A percentile compares a stretch with the other conserved stretches of the same genome.
phyloP scores from a whole-genome alignment of 2,113 vertebrate genomes.

The Suncus etruscus region DNA sequence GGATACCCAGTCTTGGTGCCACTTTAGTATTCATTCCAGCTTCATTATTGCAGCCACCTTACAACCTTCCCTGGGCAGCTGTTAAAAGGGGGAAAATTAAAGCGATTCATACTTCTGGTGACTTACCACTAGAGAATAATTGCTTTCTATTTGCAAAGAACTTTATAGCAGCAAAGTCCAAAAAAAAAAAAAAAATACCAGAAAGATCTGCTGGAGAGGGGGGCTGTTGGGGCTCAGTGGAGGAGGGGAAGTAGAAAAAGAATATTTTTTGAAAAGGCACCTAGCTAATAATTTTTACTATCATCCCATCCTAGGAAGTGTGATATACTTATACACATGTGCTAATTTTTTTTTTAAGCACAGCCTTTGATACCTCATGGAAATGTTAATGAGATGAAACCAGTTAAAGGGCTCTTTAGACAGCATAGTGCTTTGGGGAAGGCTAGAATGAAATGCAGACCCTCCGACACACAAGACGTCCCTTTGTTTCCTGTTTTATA shows the following conservation, averaged over 20 bases:
- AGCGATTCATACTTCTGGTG: conserved; percentile 83
- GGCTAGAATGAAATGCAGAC: conserved; percentile 88
- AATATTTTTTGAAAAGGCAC: conserved; percentile 58
- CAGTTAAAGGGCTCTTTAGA: conserved; percentile 88
- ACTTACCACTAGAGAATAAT: conserved; percentile 81
- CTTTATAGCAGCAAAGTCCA: conserved; percentile 65
- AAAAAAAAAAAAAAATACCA: background rate
- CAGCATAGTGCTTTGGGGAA: conserved; percentile 80
- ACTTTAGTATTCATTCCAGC: conserved; percentile 82
- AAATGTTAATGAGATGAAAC: conserved; percentile 94
- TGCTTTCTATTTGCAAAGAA: conserved; percentile 78
- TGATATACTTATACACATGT: conserved; percentile 53
- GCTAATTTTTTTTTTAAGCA: conserved; percentile 77
- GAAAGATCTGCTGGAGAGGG: conserved; percentile 55
- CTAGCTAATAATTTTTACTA: conserved; percentile 75
- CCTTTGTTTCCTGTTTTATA: conserved; percentile 92
- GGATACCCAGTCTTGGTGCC: conserved; percentile 67
- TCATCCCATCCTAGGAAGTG: conserved; percentile 57
- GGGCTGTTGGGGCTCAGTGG: background rate
- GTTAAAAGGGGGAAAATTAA: conserved; percentile 79
- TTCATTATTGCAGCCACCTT: conserved; percentile 79
- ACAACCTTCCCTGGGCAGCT: conserved; percentile 83
- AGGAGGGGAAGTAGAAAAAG: conserved; percentile 39
- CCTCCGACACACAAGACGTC: conserved; percentile 90
- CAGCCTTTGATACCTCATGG: conserved; percentile 91